These are phyloP conservation scores for Enteromius afrohamiltoni DNA, from an alignment of 2,797 vertebrate species.

Conservation along the genomic window DNA sequence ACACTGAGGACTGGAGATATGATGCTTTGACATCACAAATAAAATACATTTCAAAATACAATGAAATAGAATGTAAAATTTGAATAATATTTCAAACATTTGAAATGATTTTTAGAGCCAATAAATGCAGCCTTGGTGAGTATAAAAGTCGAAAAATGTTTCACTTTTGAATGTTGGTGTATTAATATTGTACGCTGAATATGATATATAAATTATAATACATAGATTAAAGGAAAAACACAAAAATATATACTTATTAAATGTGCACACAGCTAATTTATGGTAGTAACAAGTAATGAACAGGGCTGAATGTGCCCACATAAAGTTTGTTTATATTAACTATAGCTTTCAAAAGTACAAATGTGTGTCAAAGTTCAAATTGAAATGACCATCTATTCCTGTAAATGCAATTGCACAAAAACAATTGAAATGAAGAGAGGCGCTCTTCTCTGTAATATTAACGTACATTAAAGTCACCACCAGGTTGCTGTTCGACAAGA, in stretches of 20 bases:
- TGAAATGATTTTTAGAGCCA: neutral
- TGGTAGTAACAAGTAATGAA: constrained; percentile 3
- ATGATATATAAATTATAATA: neutral
- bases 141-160: neutral
- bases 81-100: neutral
- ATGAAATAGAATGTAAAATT: neutral
- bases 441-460: neutral
- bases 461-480: neutral
- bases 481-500: constrained; percentile 22
- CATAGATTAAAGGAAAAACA: neutral
- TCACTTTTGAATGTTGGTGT: neutral
- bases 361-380: constrained; percentile 2
- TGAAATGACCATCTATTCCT: neutral
- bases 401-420: neutral
- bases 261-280: neutral
- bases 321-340: neutral
- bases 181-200: neutral
- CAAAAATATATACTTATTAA: neutral
- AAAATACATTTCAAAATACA: neutral
- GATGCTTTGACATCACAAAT: neutral
- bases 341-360: neutral
- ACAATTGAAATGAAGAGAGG: neutral
- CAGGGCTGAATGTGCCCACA: neutral
- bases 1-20: neutral
- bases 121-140: neutral